These are phyloP conservation scores for Anguilla marmorata DNA, from an alignment of 2,797 vertebrate species.

Conservation along the genomic window DNA sequence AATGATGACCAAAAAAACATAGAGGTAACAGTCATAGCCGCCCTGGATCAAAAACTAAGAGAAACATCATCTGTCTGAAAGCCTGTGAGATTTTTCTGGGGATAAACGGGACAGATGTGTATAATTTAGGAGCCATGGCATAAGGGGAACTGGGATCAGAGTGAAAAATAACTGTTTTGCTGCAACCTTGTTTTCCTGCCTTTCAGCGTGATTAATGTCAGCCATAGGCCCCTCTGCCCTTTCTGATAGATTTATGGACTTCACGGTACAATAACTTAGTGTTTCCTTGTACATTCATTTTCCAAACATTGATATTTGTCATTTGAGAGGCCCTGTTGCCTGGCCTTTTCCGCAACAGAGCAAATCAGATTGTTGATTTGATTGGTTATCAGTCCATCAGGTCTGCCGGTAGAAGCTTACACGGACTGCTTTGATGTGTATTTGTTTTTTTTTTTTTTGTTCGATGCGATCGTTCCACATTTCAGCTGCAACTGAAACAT, in stretches of 20 bases:
- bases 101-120: conserved; percentile 56
- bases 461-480: not conserved
- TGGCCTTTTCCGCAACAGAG: conserved; percentile 45
- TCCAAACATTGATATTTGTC: conserved; percentile 65
- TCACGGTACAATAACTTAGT: conserved; percentile 65
- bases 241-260: conserved; percentile 75
- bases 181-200: conserved; percentile 45
- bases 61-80: conserved; percentile 34
- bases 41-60: conserved; percentile 32
- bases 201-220: conserved; percentile 69
- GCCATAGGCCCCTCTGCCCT: conserved; percentile 64
- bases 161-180: conserved; percentile 44
- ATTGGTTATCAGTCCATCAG: conserved; percentile 50
- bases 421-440: not conserved
- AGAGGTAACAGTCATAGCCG: conserved; percentile 57
- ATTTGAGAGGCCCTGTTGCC: conserved; percentile 54
- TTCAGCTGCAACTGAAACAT: not conserved
- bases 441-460: too few relatives aligned
- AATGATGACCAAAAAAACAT: conserved; percentile 39
- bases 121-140: conserved; percentile 55
- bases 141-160: conserved; percentile 27
- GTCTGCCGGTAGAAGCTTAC: conserved; percentile 32
- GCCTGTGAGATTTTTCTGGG: conserved; percentile 42
- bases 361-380: conserved; percentile 46
- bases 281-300: conserved; percentile 63